Evolutionary conservation across 2,888 invertebrate genomes (phyloP), one percentile per base, ranked within the genome.

Genomic region (Leptinotarsa tumamoca): DNA sequence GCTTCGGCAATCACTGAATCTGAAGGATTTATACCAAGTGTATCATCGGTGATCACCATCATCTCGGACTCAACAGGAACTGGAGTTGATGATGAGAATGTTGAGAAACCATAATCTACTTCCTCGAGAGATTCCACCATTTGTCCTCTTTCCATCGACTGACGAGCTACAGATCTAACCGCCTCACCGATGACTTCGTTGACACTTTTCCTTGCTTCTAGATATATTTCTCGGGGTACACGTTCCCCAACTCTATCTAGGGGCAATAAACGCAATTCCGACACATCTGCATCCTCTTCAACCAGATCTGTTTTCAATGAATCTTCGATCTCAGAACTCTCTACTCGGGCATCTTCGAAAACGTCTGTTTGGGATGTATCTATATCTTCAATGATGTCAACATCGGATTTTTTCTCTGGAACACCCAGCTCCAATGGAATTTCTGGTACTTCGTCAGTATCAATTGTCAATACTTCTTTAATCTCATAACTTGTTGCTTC

Each of bases 261-360:
- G 3, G 58, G 15, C 23, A 23, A 58, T 58, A 2, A 15, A 58
- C 27, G 23, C 14, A 58, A 1, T 14, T 23, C 58, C 21, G 58
- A 23, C 0, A 21, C 15, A 3, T 58, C 23, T 14, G 21, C 14
- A 1, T 21, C 58, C 4, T 58, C 58, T 23, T 23, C 58, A 58
- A 15, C 23, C 27, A 23, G 14, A 4, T 54, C 54, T 13, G 10
- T 2, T 13, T 4, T 13, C 13, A 18, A 4, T 18, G 18, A 18
- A 54, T 7, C 7, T 54, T 10, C 18, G 54, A 54, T 3, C 17
- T 15, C 10, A 18, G 21, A 21, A 15, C 61, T 61, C 10, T 1
- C 15, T 10, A 14, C 43, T 58, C 4, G 61, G 1, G 58, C 61
- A 61, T 70, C 70, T 58, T 70, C 70, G 17, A 70, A 70, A 14